Evolutionary conservation across 2,888 invertebrate genomes (phyloP), one percentile per base, ranked within the genome.

Genomic region (Cordilura impudica): DNA sequence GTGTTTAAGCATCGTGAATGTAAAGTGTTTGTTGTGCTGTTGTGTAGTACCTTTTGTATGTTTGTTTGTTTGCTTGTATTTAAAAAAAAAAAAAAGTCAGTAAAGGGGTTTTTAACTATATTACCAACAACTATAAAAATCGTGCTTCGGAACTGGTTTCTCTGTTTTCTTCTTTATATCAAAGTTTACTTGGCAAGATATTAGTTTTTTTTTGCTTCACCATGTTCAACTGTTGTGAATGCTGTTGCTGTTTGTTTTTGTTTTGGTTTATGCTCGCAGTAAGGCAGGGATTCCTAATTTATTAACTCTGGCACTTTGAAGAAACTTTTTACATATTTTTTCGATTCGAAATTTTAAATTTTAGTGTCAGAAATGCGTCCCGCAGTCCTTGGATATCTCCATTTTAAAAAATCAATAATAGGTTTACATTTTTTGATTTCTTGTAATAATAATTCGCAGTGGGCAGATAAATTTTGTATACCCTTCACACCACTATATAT

Each of bases 101-200:
- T 61, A 70, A 54, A 72, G 63, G 45, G 71, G 51, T 39, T 65
- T 65, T 65, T 53, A 14, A 18, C n/a, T 56, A 19, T 53, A 31
- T 61, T n/a, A 51, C 39, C 60, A 61, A 49, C 54, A 63, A 43
- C 43, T 54, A 60, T 21, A 29, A 58, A 78, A 69, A 65, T 69
- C 73, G 63, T 78, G 73, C 63, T 53, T 65, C 69, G 53, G 31
- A 78, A 78, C 73, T 69, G 73, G 73, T 78, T 78, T 78, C 21
- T 31, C 10, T 54, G 26, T 66, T 63, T 61, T 35, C 31, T 67
- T 53, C 21, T 31, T 26, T 14, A 49, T 69, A 49, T 56, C 19
- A 58, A 56, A 67, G 16, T 53, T 74, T 53, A 67, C 43, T 56
- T 49, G 39, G 19, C 31, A 70, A 51, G 49, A 10, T 76, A 60